phyloP scores from a whole-genome alignment of 2,888 invertebrate species.

The Tanypteryx hageni region DNA sequence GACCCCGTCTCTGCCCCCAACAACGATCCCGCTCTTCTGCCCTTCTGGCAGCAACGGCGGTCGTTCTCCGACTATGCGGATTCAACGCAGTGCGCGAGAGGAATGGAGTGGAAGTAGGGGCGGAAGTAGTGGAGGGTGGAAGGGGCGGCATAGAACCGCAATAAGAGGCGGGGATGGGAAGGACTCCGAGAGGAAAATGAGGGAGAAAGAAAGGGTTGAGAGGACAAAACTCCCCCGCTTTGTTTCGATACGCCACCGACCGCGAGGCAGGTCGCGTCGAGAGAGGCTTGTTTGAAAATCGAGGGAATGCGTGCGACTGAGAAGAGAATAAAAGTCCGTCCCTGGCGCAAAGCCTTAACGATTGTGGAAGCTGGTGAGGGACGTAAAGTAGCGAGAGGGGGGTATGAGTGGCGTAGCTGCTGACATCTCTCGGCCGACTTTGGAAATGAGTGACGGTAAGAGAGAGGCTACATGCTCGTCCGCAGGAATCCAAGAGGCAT shows the following conservation, averaged over 20 bases:
- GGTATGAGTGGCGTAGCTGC: conserved; percentile 36
- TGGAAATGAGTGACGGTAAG: not conserved
- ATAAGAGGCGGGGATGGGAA: conserved; percentile 13
- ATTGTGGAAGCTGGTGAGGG: conserved; percentile 4
- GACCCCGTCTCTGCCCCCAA: not conserved
- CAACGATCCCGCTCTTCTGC: not conserved
- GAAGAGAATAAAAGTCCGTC: not conserved
- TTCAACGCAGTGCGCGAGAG: conserved; percentile 15
- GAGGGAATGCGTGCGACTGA: not conserved
- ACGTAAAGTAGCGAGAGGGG: not conserved
- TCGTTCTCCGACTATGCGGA: conserved; percentile 17
- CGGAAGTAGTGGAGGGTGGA: not conserved
- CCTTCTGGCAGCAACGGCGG: not conserved
- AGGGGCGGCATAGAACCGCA: not conserved
- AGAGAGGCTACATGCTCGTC: not conserved
- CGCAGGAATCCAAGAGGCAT: not conserved
- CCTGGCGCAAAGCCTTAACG: conserved; percentile 30
- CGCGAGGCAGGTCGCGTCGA: not conserved
- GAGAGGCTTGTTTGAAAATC: not conserved
- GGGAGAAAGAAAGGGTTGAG: conserved; percentile 6
- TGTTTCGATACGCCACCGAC: conserved; percentile 12
- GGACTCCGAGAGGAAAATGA: not conserved
- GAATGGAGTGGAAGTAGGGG: not conserved
- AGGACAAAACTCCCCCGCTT: conserved; percentile 6
- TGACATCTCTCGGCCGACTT: conserved; percentile 55